Evolutionary conservation across 1,140 invertebrate genomes (phyloP).

Genomic region (Notospermus geniculatus): DNA sequence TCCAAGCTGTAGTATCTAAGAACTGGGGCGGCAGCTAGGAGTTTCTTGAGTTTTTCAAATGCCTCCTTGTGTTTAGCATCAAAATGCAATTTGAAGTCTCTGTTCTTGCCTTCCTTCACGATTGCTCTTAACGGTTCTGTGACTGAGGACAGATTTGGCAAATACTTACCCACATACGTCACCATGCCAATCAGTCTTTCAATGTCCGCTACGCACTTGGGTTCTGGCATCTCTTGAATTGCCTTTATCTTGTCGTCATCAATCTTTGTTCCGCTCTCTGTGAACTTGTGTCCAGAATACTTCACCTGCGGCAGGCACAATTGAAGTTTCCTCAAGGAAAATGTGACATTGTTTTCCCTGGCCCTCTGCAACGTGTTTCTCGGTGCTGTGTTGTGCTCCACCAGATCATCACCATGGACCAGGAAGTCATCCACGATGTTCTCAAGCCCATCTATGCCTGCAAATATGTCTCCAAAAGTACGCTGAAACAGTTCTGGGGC

Average conservation of each 20-base stretch:
- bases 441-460: background rate
- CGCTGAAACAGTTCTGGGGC: background rate
- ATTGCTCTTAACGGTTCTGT: background rate
- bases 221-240: constrained; percentile 40
- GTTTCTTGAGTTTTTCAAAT: background rate
- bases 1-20: no score
- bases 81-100: background rate
- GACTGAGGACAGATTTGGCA: background rate
- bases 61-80: background rate
- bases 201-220: constrained; percentile 29
- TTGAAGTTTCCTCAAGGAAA: background rate
- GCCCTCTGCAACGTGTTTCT: background rate
- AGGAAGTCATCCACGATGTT: background rate
- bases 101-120: background rate
- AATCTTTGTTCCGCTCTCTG: constrained; percentile 39
- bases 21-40: no score
- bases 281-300: constrained; percentile 44
- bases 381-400: background rate
- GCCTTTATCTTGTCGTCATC: constrained; percentile 47
- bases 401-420: background rate
- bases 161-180: background rate
- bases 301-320: background rate
- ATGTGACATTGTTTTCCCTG: constrained; percentile 6
- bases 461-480: background rate
- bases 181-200: constrained; percentile 27